phyloP scores from a whole-genome alignment of 2,888 invertebrate genomes.

The Orthosia gracilis region DNA sequence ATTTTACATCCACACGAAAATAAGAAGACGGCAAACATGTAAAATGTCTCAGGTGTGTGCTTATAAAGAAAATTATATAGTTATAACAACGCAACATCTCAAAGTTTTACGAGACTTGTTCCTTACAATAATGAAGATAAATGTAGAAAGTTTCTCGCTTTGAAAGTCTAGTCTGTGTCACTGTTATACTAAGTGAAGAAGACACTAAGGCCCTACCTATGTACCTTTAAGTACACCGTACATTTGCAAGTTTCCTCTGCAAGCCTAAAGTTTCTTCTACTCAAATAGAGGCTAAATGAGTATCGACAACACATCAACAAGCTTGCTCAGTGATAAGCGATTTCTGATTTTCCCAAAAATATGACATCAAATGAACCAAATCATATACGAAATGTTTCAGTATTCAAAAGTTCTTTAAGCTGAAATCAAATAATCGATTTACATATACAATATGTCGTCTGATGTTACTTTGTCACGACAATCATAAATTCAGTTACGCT shows the following conservation, averaged over 20 bases:
- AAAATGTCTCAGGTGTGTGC: neutral
- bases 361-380: slow-evolving; percentile 3
- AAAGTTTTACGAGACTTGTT: neutral
- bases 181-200: no score
- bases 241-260: no score
- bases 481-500: slow-evolving; percentile 46
- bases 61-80: neutral
- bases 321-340: neutral
- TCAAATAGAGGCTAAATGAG: neutral
- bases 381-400: slow-evolving; percentile 1
- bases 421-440: slow-evolving; percentile 29
- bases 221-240: no score
- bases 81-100: neutral
- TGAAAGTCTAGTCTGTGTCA: slow-evolving; percentile 11
- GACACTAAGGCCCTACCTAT: neutral
- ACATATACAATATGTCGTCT: slow-evolving; percentile 28
- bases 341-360: neutral
- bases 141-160: slow-evolving; percentile 36
- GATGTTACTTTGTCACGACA: slow-evolving; percentile 42
- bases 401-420: slow-evolving; percentile 11
- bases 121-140: slow-evolving; percentile 29
- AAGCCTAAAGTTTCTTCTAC: neutral
- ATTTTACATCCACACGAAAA: no score
- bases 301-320: neutral
- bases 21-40: neutral